These are phyloP conservation scores for Porites cylindrica DNA, from an alignment of 92 coral and sea anemone genomes.

Conservation along the genomic window DNA sequence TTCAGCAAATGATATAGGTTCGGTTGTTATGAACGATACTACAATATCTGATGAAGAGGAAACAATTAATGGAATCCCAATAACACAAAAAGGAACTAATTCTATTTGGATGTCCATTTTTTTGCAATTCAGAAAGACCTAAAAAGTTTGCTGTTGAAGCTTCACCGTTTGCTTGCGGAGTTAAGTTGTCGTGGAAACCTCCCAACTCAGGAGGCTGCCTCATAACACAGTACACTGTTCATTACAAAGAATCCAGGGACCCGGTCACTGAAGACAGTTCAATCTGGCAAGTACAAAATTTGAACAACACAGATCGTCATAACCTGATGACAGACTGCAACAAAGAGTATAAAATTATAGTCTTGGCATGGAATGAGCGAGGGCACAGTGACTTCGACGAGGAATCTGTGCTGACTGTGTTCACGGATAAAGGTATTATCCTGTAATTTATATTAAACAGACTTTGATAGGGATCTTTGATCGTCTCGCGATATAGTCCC, in stretches of 20 bases:
- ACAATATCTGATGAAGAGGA: too few species aligned
- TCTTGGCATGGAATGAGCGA: slow-evolving; percentile 7
- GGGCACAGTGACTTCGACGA: slow-evolving; percentile 9
- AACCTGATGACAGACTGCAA: background rate
- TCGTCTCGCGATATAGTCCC: too few species aligned
- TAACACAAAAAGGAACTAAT: too few species aligned
- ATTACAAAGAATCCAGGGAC: background rate
- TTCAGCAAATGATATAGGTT: too few species aligned
- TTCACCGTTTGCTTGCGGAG: background rate
- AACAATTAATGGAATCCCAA: too few species aligned
- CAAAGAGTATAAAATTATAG: slow-evolving; percentile 2
- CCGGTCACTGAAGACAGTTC: background rate
- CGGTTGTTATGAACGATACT: too few species aligned
- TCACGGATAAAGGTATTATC: slow-evolving; percentile 8
- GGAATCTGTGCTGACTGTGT: background rate
- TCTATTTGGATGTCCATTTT: background rate
- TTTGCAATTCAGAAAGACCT: background rate
- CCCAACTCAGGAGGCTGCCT: background rate
- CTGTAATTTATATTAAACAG: background rate
- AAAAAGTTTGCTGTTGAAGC: background rate
- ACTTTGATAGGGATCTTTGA: too few species aligned
- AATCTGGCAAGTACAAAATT: background rate
- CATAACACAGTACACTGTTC: background rate
- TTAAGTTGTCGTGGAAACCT: slow-evolving; percentile 15
- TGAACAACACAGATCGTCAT: background rate